These are phyloP conservation scores for Sesamia nonagrioides DNA, from an alignment of 1,140 invertebrate species.

Conservation along the genomic window DNA sequence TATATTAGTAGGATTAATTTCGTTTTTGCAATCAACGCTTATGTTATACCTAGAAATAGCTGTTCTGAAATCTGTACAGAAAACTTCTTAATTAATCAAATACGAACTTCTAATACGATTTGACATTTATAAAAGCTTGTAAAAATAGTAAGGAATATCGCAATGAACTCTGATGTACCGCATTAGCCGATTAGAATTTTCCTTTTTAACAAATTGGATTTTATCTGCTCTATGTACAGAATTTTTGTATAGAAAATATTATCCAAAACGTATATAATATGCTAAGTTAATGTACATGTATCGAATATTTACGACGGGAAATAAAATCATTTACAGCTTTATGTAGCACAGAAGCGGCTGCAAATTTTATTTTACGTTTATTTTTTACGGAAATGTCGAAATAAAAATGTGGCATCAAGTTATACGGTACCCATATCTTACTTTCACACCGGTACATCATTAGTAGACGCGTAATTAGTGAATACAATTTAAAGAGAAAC, in stretches of 20 bases:
- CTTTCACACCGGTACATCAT: conserved; percentile 30
- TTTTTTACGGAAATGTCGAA: not conserved
- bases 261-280: not conserved
- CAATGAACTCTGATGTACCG: not conserved
- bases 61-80: no score
- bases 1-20: no score
- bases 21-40: no score
- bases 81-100: not conserved
- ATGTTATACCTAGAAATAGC: no score
- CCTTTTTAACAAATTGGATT: conserved; percentile 30
- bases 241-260: conserved; percentile 16
- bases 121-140: not conserved
- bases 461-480: conserved; percentile 43
- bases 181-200: conserved; percentile 31
- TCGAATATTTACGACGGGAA: conserved; percentile 38
- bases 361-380: conserved; percentile 1
- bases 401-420: not conserved
- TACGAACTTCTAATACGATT: conserved; percentile 14
- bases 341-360: not conserved
- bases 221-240: not conserved
- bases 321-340: conserved; percentile 17
- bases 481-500: conserved; percentile 32
- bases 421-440: not conserved
- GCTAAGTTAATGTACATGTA: not conserved
- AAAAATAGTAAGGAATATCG: conserved; percentile 3